A percentile compares a stretch with the other conserved stretches of the same genome.
Evolutionary conservation across 1,140 invertebrate species (phyloP).

Genomic region (Holcopasites calliopsidis): DNA sequence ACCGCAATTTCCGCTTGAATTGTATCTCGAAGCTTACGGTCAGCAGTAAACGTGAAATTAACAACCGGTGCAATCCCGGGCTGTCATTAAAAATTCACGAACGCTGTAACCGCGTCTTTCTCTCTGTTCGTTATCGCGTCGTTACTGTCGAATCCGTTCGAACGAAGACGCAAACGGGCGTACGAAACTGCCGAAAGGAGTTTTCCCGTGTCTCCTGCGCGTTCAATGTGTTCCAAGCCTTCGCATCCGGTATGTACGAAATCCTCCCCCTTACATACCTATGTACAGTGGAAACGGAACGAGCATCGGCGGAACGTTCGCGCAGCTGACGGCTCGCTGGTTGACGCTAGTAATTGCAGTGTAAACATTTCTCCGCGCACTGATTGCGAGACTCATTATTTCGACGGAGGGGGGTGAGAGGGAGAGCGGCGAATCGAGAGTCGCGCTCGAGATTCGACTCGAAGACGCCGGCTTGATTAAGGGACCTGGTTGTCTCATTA

Average conservation of each 20-base stretch:
- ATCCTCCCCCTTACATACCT: too few species aligned
- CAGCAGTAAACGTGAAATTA: background rate
- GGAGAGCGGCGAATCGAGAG: slow-evolving; percentile 66
- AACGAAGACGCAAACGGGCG: background rate
- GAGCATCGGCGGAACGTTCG: background rate
- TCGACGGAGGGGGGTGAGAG: too few species aligned
- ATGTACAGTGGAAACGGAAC: background rate
- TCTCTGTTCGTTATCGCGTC: slow-evolving; percentile 3
- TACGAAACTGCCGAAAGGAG: background rate
- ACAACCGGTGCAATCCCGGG: background rate
- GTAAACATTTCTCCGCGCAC: slow-evolving; percentile 71
- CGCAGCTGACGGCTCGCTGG: slow-evolving; percentile 33
- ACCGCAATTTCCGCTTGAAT: background rate
- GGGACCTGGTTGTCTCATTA: slow-evolving; percentile 66
- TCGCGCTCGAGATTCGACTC: slow-evolving; percentile 66
- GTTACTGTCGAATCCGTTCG: background rate
- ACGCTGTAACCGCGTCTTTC: background rate
- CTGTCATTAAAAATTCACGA: slow-evolving; percentile 32
- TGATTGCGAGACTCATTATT: slow-evolving; percentile 78
- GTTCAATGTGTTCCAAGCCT: slow-evolving; percentile 9
- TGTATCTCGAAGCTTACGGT: background rate
- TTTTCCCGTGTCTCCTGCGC: background rate
- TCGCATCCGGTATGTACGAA: too few species aligned
- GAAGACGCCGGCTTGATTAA: slow-evolving; percentile 68
- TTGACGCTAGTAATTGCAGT: slow-evolving; percentile 68